phyloP scores from a whole-genome alignment of 2,888 invertebrate genomes.

The Dryobotodes eremita region DNA sequence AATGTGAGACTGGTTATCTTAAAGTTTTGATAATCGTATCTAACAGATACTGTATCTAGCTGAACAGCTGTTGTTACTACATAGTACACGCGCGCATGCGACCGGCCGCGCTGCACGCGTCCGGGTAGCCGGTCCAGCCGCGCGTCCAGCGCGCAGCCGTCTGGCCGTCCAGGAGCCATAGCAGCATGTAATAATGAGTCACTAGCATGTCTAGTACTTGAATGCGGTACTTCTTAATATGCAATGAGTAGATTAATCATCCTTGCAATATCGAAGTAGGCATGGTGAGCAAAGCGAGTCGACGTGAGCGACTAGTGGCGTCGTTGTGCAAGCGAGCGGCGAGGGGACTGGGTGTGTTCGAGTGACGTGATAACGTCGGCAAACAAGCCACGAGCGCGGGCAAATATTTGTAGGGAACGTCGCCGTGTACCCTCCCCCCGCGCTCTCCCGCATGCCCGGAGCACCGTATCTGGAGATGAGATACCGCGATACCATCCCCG shows the following conservation, averaged over 20 bases:
- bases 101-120: constrained; percentile 26
- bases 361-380: constrained; percentile 81
- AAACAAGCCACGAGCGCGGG: constrained; percentile 80
- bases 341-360: constrained; percentile 75
- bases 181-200: background rate
- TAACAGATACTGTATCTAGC: constrained; percentile 85
- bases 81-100: constrained; percentile 42
- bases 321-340: constrained; percentile 59
- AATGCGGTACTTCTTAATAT: background rate
- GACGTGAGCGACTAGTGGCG: constrained; percentile 8
- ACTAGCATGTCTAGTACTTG: background rate
- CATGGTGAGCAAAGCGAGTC: background rate
- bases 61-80: constrained; percentile 74
- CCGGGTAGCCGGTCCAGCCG: background rate
- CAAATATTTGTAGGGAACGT: constrained; percentile 85
- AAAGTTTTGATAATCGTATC: constrained; percentile 87
- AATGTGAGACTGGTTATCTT: constrained; percentile 88
- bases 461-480: constrained; percentile 78
- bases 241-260: background rate
- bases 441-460: constrained; percentile 49
- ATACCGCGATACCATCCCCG: constrained; percentile 86
- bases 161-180: background rate
- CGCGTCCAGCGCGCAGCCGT: background rate
- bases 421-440: constrained; percentile 59
- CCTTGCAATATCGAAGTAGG: constrained; percentile 10